Conservation (phyloP, 64 coral and sea anemone species). For the Anthopleura sola region DNA sequence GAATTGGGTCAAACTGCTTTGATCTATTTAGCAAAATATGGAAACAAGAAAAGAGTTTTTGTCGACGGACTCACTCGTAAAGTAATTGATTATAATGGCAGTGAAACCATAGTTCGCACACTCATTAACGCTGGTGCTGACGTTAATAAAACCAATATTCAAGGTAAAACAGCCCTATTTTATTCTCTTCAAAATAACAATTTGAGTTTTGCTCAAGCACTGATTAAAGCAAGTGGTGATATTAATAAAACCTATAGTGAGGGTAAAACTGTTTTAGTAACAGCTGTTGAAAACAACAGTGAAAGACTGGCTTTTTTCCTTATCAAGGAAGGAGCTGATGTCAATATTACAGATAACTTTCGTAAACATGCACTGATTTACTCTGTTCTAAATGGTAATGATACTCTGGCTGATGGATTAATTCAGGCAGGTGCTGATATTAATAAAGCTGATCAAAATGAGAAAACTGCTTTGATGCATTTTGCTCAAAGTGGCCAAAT, state of each 20-base stretch:
- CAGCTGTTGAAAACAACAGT: neutral
- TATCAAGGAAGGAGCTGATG: neutral
- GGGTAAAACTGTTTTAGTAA: slow-evolving; percentile 1
- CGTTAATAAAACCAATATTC: neutral
- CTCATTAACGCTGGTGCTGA: neutral
- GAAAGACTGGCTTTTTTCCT: neutral
- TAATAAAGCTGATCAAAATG: neutral
- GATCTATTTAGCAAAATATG: neutral
- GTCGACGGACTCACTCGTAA: neutral
- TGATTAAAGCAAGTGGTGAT: neutral
- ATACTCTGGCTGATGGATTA: neutral
- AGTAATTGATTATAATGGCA: neutral
- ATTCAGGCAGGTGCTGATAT: neutral
- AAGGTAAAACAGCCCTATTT: neutral
- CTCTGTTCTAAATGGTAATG: neutral
- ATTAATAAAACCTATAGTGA: neutral
- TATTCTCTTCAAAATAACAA: neutral
- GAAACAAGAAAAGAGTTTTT: neutral
- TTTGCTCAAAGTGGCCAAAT: too few relatives aligned
- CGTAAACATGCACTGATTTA: neutral
- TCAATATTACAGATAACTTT: neutral
- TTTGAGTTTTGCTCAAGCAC: neutral
- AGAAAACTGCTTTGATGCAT: neutral
- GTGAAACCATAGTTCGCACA: neutral
- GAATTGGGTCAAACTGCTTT: neutral